Conservation (phyloP, 2,888 invertebrate species). For the Tinea semifulvella region DNA sequence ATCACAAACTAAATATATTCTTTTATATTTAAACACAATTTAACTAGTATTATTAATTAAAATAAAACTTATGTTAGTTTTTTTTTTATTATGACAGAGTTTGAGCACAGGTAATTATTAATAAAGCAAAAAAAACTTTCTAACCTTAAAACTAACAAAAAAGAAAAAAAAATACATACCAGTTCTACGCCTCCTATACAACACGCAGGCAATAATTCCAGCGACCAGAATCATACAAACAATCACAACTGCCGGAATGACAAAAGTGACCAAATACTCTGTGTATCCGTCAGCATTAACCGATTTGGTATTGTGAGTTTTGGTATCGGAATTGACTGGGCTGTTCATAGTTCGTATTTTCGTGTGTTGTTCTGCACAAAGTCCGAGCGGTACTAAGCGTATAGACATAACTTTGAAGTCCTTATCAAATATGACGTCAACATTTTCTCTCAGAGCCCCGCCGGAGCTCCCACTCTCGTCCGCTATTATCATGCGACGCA, state of each 20-base stretch:
- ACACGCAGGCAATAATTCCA: constrained; percentile 85
- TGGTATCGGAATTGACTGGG: constrained; percentile 27
- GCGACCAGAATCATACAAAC: constrained; percentile 88
- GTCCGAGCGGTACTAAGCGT: constrained; percentile 66
- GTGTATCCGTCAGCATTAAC: constrained; percentile 27
- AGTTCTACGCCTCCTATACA: constrained; percentile 84
- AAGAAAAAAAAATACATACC: constrained; percentile 68
- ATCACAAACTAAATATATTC: no score
- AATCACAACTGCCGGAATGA: constrained; percentile 89
- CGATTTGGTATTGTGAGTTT: constrained; percentile 36
- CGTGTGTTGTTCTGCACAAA: constrained; percentile 61
- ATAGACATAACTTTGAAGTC: constrained; percentile 76
- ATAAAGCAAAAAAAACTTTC: no score
- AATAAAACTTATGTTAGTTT: no score
- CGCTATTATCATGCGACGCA: constrained; percentile 76
- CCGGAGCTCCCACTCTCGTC: constrained; percentile 57
- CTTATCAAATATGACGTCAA: constrained; percentile 73
- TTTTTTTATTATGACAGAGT: no score
- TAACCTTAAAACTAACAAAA: constrained; percentile 3
- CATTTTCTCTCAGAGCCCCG: constrained; percentile 57
- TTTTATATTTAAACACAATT: no score
- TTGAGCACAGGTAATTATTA: no score
- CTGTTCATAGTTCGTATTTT: constrained; percentile 38
- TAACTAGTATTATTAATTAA: no score
- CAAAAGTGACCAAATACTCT: constrained; percentile 81